Evolutionary conservation across 2,113 vertebrate genomes (phyloP).

Genomic region (Apteryx owenii): DNA sequence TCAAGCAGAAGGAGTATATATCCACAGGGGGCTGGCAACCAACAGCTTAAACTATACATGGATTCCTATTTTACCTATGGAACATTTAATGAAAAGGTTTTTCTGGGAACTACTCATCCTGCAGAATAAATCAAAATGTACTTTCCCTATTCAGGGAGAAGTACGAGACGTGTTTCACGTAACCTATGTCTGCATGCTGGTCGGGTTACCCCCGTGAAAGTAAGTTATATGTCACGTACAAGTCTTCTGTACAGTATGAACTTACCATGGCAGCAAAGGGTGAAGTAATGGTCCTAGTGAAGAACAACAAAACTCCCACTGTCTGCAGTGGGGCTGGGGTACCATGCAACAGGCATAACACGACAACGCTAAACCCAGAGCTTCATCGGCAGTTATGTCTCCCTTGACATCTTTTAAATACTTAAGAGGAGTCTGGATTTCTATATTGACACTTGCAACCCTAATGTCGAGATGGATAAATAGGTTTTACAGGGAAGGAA

Average conservation of each 20-base stretch:
- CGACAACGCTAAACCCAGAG: not conserved
- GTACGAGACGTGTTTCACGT: fast-evolving
- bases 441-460: not conserved
- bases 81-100: not conserved
- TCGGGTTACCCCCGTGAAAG: not conserved
- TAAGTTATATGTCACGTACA: fast-evolving
- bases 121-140: not conserved
- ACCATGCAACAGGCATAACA: not conserved
- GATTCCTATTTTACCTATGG: not conserved
- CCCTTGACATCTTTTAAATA: not conserved
- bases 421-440: not conserved
- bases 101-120: not conserved
- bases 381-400: not conserved
- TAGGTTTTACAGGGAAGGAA: not conserved
- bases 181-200: not conserved
- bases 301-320: not conserved
- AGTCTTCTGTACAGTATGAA: not conserved
- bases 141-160: not conserved
- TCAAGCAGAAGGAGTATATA: not conserved
- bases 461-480: not conserved
- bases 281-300: not conserved
- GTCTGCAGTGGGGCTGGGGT: not conserved
- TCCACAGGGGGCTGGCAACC: not conserved
- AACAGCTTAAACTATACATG: not conserved
- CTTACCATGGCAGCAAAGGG: not conserved